Evolutionary conservation across 2,888 invertebrate species (phyloP).

Genomic region (Acronicta psi): DNA sequence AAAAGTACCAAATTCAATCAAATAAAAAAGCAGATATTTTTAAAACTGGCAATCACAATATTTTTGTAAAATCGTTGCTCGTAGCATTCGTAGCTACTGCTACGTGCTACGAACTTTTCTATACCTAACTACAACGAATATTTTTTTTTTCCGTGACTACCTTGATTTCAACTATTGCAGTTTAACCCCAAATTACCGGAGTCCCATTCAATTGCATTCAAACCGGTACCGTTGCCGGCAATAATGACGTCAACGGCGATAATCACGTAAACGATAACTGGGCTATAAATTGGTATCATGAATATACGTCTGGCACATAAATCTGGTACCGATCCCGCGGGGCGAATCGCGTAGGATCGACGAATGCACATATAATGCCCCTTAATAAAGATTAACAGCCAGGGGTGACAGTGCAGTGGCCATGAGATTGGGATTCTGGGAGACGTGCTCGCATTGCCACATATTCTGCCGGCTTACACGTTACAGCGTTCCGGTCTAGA

Average conservation of each 20-base stretch:
- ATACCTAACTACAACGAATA: too few species aligned
- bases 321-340: constrained; percentile 70
- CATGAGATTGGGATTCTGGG: background rate
- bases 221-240: too few species aligned
- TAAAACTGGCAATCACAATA: too few species aligned
- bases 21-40: too few species aligned
- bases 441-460: background rate
- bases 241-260: constrained; percentile 17
- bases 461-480: too few species aligned
- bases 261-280: constrained; percentile 29
- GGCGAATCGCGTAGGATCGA: constrained; percentile 54
- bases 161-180: background rate
- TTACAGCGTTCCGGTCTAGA: too few species aligned
- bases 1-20: too few species aligned
- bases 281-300: constrained; percentile 58
- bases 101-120: too few species aligned
- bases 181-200: background rate
- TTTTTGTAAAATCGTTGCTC: background rate
- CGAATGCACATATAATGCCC: constrained; percentile 79
- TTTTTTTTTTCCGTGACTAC: too few species aligned
- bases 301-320: constrained; percentile 62
- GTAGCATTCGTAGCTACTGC: background rate
- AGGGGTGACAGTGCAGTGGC: constrained; percentile 58
- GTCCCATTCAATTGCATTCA: background rate
- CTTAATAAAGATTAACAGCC: constrained; percentile 83